Conservation (phyloP, 2,797 vertebrate genomes). For the Champsocephalus esox region DNA sequence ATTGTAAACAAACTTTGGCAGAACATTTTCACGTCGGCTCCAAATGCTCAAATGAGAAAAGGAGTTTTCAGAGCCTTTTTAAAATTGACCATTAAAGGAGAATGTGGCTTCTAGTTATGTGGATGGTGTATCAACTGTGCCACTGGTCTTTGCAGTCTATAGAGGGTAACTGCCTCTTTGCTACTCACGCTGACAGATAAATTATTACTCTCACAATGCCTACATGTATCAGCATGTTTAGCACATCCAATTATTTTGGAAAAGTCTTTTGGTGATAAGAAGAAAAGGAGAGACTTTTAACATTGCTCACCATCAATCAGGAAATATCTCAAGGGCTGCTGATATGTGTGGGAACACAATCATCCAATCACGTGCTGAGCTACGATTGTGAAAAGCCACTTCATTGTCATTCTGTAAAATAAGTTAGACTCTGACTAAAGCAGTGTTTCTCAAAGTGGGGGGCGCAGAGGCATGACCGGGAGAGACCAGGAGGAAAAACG, state of each 20-base stretch:
- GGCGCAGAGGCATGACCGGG: too few species aligned
- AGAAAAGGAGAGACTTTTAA: conserved; percentile 8
- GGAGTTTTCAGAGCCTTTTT: conserved; percentile 15
- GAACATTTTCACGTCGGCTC: neutral
- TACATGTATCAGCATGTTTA: conserved; percentile 57
- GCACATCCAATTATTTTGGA: conserved; percentile 29
- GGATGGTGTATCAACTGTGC: neutral
- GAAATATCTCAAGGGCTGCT: neutral
- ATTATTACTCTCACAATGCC: conserved; percentile 33
- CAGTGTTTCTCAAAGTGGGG: too few species aligned
- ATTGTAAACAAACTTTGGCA: neutral
- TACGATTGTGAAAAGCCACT: conserved; percentile 16
- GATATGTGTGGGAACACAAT: neutral
- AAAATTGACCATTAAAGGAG: conserved; percentile 4
- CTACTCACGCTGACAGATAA: conserved; percentile 13
- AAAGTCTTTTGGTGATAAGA: neutral
- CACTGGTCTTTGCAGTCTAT: conserved; percentile 17
- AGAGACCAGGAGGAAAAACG: too few species aligned
- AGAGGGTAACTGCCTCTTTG: conserved; percentile 18
- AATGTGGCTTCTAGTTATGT: conserved; percentile 17
- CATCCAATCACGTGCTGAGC: neutral
- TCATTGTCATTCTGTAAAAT: conserved; percentile 20
- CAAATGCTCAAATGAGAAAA: conserved; percentile 1
- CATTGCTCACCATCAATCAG: neutral
- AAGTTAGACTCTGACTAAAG: conserved; percentile 1